These are phyloP conservation scores for Catajapyx aquilonaris DNA, from an alignment of 1,140 invertebrate genomes.

Conservation along the genomic window DNA sequence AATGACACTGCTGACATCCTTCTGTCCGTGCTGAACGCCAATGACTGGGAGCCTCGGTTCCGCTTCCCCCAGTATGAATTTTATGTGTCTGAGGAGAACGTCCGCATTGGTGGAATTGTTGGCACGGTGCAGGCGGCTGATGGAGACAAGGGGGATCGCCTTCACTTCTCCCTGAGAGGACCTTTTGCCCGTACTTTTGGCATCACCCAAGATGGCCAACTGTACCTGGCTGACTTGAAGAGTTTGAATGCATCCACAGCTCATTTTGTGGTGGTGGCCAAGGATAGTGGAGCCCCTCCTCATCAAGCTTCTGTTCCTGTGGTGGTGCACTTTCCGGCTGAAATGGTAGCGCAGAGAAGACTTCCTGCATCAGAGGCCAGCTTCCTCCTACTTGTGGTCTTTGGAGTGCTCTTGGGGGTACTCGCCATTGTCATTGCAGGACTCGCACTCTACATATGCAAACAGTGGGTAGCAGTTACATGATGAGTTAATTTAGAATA, in stretches of 20 bases:
- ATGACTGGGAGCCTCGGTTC: conserved; percentile 83
- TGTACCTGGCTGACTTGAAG: conserved; percentile 21
- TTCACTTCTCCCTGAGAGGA: conserved; percentile 45
- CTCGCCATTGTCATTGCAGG: conserved; percentile 48
- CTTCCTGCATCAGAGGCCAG: conserved; percentile 19
- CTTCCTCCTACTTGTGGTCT: conserved; percentile 38
- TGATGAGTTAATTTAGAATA: too few species aligned
- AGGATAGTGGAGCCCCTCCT: conserved; percentile 52
- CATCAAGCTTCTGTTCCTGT: conserved; percentile 50
- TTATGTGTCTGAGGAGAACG: conserved; percentile 27
- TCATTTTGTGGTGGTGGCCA: conserved; percentile 53
- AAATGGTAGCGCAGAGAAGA: conserved; percentile 9
- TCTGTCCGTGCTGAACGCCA: conserved; percentile 64
- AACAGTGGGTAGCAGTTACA: conserved; percentile 43
- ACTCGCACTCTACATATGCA: conserved; percentile 50
- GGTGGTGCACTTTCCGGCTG: conserved; percentile 38
- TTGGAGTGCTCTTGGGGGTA: conserved; percentile 44
- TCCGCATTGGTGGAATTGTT: conserved; percentile 19
- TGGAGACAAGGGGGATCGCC: conserved; percentile 49
- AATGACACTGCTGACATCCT: conserved; percentile 54
- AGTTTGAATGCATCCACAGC: conserved; percentile 31
- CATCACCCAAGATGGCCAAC: conserved; percentile 27
- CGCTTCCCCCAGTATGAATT: conserved; percentile 71
- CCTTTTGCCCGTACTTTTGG: conserved; percentile 37
- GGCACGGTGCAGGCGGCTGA: conserved; percentile 54